Evolutionary conservation across 1,140 invertebrate genomes (phyloP).

Genomic region (Cydia splendana): DNA sequence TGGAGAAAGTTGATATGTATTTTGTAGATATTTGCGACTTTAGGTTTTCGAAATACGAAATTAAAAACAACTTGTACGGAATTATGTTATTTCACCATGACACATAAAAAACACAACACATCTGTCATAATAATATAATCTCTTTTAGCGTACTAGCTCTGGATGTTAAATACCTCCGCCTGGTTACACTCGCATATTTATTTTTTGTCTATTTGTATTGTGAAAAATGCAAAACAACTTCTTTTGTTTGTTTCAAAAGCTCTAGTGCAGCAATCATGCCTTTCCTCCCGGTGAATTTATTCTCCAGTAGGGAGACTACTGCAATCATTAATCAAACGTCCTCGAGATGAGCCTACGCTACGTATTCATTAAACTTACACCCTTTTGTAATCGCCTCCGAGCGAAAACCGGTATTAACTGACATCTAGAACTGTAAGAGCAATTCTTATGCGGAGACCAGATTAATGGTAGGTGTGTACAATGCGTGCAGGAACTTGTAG

Average conservation of each 20-base stretch:
- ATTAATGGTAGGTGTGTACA: neutral
- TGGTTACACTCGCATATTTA: too few species aligned
- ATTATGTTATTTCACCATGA: too few species aligned
- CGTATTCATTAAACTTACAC: neutral
- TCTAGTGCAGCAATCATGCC: neutral
- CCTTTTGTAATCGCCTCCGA: neutral
- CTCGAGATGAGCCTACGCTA: neutral
- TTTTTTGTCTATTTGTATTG: neutral
- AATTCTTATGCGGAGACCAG: neutral
- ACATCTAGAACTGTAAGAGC: neutral
- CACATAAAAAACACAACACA: too few species aligned
- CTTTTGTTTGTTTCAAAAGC: neutral
- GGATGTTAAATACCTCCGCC: too few species aligned
- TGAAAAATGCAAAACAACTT: neutral
- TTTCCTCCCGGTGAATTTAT: slow-evolving; percentile 1
- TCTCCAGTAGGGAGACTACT: slow-evolving; percentile 1
- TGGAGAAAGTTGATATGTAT: too few species aligned
- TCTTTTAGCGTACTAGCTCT: too few species aligned
- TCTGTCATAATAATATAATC: too few species aligned
- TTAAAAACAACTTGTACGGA: too few species aligned
- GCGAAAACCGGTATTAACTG: neutral
- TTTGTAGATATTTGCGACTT: too few species aligned
- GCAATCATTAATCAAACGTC: slow-evolving; percentile 11
- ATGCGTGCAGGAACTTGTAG: neutral
- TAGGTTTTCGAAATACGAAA: too few species aligned